Percentiles rank a stretch among this genome's conserved stretches.
Evolutionary conservation across 2,113 vertebrate species (phyloP).

Genomic region (Gymnogyps californianus): DNA sequence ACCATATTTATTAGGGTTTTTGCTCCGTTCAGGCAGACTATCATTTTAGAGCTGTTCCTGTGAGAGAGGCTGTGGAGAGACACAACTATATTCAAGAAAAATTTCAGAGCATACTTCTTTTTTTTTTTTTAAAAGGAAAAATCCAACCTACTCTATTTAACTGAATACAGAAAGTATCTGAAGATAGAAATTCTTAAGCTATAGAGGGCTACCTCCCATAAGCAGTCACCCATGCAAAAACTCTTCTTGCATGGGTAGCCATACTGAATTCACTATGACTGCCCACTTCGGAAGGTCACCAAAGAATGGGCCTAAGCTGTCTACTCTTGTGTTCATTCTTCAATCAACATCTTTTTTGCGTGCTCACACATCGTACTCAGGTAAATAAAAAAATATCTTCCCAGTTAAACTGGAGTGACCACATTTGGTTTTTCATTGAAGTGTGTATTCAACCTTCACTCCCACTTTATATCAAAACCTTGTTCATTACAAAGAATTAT

Average conservation of each 20-base stretch:
- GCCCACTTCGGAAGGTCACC: not conserved
- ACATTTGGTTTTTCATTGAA: not conserved
- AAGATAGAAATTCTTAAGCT: not conserved
- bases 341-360: not conserved
- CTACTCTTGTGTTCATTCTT: not conserved
- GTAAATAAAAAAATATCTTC: not conserved
- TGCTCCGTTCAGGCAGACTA: conserved; percentile 18
- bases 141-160: not conserved
- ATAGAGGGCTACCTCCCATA: not conserved
- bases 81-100: not conserved
- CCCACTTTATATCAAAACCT: not conserved
- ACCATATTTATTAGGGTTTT: conserved; percentile 46
- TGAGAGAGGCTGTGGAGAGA: conserved; percentile 18
- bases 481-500: not conserved
- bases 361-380: accelerated
- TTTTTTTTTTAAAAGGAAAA: not conserved
- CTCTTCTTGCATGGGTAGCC: not conserved
- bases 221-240: not conserved
- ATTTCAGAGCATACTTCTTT: not conserved
- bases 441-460: not conserved
- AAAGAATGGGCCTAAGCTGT: not conserved
- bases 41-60: conserved; percentile 27
- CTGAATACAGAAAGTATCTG: not conserved
- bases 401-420: not conserved
- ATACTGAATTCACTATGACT: not conserved